Conservation (phyloP, 2,113 vertebrate genomes). For the Pterophyllum scalare region DNA sequence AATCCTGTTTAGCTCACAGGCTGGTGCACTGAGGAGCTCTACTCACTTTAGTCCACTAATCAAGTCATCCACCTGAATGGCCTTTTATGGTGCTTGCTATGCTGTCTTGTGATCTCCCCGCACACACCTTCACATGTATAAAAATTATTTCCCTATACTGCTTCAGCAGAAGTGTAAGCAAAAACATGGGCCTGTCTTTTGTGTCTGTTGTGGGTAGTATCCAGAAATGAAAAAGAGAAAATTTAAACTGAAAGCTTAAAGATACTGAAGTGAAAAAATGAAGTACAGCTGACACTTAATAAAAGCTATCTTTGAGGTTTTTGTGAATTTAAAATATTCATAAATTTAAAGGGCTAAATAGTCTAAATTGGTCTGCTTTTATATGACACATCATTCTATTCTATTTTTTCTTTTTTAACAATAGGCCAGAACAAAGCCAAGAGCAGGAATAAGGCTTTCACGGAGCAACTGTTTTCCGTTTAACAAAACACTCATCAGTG, state of each 20-base stretch:
- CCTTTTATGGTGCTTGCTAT: not conserved
- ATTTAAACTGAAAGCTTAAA: not conserved
- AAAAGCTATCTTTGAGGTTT: not conserved
- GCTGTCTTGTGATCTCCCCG: not conserved
- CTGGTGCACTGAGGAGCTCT: conserved; percentile 35
- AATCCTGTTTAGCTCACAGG: conserved; percentile 66
- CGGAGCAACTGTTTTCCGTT: not conserved
- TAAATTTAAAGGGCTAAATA: not conserved
- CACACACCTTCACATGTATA: not conserved
- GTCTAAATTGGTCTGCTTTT: not conserved
- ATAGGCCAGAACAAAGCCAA: not conserved
- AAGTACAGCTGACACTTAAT: not conserved
- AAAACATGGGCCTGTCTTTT: not conserved
- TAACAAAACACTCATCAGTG: not conserved
- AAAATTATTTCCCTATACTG: not conserved
- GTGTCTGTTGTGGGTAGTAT: not conserved
- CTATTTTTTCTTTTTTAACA: not conserved
- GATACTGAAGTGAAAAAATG: not conserved
- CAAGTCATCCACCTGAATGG: conserved; percentile 45
- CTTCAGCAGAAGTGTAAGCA: not conserved
- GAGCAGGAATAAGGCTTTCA: not conserved
- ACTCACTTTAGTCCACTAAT: conserved; percentile 47
- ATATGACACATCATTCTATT: not conserved
- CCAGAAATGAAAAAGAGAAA: not conserved
- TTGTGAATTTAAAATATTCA: not conserved